Evolutionary conservation across 2,888 invertebrate genomes (phyloP), one percentile per base, ranked within the genome.

Genomic region (Eupithecia vulgata): DNA sequence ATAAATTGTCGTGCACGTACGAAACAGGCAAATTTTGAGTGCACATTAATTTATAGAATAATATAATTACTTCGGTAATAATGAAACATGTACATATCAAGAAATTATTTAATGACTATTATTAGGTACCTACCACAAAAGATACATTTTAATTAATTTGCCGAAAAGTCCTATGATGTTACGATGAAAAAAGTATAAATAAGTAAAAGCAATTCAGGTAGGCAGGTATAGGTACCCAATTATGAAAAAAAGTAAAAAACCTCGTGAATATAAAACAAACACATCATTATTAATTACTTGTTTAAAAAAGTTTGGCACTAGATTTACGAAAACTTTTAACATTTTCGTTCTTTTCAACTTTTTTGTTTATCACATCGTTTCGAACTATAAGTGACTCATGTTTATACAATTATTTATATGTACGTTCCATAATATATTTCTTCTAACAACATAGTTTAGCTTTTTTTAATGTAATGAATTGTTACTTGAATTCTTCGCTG

Each of bases 1-100:
- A 94, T 94, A 93, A 95, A 94, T 94, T 94, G 90, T 91, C 90
- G 95, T 95, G 95, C 95, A 93, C 90, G 93, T 94, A 94, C 91
- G 91, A 93, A 94, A 95, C 94, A 93, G 94, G 94, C 94, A 94
- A 94, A 94, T 91, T 90, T 94, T 91, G 85, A 91, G 95, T 95
- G 95, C 95, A 94, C 90, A 90, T 91, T 91, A 90, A 88, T 91
- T 85, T 85, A 84, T 87, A 84, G 82, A 86, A 74, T 83, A 88
- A 86, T 88, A 89, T 87, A 88, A 85, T 89, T 88, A 87, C 74
- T 85, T 86, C 78, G 76, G 83, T 86, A 86, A 85, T 89, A 88
- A 88, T 86, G 83, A 90, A 88, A 85, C 81, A 87, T 86, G 80
- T 85, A 85, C 59, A 66, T 62, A 69, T 45, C 45, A 70, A 70